Evolutionary conservation across 1,140 invertebrate genomes (phyloP).

Genomic region (Sipha flava): DNA sequence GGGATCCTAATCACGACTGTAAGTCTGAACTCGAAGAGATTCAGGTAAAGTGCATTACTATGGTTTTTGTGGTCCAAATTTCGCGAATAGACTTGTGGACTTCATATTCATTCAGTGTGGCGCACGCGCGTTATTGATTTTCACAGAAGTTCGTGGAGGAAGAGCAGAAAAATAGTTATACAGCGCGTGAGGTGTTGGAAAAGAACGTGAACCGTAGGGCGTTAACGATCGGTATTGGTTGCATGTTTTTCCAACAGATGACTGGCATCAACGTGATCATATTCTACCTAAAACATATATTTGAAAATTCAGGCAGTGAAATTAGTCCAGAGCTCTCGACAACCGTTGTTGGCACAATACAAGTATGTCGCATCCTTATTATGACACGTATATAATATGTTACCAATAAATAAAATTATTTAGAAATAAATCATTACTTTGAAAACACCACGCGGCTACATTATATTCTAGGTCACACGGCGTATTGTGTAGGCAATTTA

Average conservation of each 20-base stretch:
- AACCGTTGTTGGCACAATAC: slow-evolving; percentile 69
- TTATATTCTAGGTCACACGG: neutral
- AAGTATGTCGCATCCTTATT: slow-evolving; percentile 47
- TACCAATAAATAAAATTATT: no score
- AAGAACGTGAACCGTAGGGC: slow-evolving; percentile 44
- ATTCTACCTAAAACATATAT: slow-evolving; percentile 68
- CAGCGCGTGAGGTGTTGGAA: neutral
- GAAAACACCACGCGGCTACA: no score
- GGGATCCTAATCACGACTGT: slow-evolving; percentile 5
- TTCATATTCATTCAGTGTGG: no score
- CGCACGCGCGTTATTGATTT: no score
- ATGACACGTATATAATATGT: neutral
- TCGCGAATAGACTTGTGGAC: no score
- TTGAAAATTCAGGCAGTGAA: slow-evolving; percentile 51
- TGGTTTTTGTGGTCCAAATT: no score
- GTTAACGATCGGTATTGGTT: slow-evolving; percentile 59
- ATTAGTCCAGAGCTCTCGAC: slow-evolving; percentile 51
- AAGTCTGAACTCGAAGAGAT: slow-evolving; percentile 13
- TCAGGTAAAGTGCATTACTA: neutral
- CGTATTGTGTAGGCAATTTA: slow-evolving; percentile 18
- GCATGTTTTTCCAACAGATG: slow-evolving; percentile 80
- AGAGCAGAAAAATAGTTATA: neutral
- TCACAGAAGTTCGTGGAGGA: neutral
- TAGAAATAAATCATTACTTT: no score
- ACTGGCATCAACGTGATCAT: slow-evolving; percentile 80